Evolutionary conservation across 2,113 vertebrate species (phyloP).

Genomic region (Chaetorhynchus papuensis): DNA sequence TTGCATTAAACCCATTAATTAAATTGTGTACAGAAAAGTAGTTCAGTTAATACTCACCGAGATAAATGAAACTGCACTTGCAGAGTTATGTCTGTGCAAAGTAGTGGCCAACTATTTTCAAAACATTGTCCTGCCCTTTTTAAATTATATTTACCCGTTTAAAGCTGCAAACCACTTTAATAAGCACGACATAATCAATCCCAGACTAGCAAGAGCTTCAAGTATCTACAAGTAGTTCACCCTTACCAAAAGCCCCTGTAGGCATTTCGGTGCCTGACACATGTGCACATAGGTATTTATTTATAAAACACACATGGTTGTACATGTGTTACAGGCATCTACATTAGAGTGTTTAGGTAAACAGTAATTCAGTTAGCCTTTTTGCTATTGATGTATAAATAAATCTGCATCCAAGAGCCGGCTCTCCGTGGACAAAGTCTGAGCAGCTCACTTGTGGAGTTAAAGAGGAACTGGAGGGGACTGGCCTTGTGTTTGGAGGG

Average conservation of each 20-base stretch:
- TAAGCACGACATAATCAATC: neutral
- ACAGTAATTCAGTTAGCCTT: neutral
- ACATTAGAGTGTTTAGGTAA: neutral
- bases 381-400: neutral
- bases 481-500: neutral
- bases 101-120: neutral
- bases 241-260: neutral
- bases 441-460: neutral
- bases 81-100: neutral
- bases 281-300: slow-evolving; percentile 5
- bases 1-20: neutral
- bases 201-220: neutral
- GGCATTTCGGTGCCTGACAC: neutral
- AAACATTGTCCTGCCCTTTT: neutral
- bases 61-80: neutral
- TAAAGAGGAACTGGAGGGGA: neutral
- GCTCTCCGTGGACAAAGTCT: neutral
- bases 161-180: neutral
- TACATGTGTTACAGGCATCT: neutral
- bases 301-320: slow-evolving; percentile 21
- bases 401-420: neutral
- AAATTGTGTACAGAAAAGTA: neutral
- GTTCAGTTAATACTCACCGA: neutral
- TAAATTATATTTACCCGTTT: neutral
- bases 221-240: slow-evolving; percentile 14